Conservation (phyloP, 2,797 vertebrate genomes). For the Anniella stebbinsi region DNA sequence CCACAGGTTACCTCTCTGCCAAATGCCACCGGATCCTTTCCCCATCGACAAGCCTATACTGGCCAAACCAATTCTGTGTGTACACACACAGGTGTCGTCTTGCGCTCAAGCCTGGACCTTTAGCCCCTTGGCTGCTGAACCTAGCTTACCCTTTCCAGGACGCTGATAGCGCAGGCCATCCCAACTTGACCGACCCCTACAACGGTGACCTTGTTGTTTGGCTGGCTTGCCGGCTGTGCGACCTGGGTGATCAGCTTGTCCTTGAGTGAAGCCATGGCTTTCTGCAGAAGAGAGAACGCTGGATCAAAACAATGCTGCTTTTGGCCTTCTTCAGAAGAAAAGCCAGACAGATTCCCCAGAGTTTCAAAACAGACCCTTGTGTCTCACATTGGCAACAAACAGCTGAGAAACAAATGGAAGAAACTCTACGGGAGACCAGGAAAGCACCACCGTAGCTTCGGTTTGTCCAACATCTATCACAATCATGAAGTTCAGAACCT, state of each 20-base stretch:
- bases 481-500: background rate
- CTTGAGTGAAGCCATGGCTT: slow-evolving; percentile 89
- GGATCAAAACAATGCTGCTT: background rate
- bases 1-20: background rate
- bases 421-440: background rate
- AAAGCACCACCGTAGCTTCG: background rate
- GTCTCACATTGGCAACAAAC: background rate
- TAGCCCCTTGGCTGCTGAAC: too few relatives aligned
- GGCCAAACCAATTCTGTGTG: too few relatives aligned
- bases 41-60: background rate
- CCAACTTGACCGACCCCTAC: slow-evolving; percentile 96
- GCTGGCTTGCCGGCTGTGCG: slow-evolving; percentile 59
- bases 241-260: slow-evolving; percentile 89
- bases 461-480: background rate
- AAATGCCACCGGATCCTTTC: background rate
- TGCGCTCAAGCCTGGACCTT: background rate
- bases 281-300: slow-evolving; percentile 46
- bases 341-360: background rate
- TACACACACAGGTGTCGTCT: rapidly evolving
- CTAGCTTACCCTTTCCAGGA: slow-evolving; percentile 88
- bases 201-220: slow-evolving; percentile 93
- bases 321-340: background rate
- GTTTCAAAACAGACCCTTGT: background rate
- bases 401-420: too few relatives aligned
- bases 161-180: slow-evolving; percentile 94